These are phyloP conservation scores for Callosobruchus maculatus DNA, from an alignment of 2,888 invertebrate genomes.

Conservation along the genomic window DNA sequence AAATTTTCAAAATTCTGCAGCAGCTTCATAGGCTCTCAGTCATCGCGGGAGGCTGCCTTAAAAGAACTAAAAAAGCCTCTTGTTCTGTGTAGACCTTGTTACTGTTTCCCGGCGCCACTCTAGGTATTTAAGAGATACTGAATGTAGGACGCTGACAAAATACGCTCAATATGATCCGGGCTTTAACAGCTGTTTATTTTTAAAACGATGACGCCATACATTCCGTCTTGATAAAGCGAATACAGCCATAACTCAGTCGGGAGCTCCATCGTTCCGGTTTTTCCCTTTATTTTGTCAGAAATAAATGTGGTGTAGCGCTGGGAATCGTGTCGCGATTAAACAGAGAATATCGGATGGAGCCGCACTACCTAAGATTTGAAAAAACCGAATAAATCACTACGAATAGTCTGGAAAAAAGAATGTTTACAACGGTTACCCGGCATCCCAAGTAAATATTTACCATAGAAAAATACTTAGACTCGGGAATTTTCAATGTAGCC, in stretches of 20 bases:
- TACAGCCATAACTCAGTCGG: not conserved
- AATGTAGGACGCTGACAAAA: no score
- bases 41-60: no score
- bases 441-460: not conserved
- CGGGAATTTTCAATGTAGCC: not conserved
- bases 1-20: no score
- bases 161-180: not conserved
- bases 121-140: no score
- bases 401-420: not conserved
- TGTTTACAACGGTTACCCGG: not conserved
- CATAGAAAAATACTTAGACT: not conserved
- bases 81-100: no score
- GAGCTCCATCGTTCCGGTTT: not conserved
- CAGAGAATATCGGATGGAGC: not conserved
- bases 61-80: no score
- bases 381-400: not conserved
- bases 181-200: not conserved
- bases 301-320: not conserved
- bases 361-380: not conserved
- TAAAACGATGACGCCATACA: not conserved
- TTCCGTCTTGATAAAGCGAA: not conserved
- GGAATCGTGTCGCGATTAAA: not conserved
- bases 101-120: no score
- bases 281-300: not conserved
- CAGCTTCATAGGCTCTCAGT: no score